Percentiles rank a stretch among this genome's conserved stretches.
Evolutionary conservation across 2,888 invertebrate species (phyloP).

Genomic region (Napeogenes inachia): DNA sequence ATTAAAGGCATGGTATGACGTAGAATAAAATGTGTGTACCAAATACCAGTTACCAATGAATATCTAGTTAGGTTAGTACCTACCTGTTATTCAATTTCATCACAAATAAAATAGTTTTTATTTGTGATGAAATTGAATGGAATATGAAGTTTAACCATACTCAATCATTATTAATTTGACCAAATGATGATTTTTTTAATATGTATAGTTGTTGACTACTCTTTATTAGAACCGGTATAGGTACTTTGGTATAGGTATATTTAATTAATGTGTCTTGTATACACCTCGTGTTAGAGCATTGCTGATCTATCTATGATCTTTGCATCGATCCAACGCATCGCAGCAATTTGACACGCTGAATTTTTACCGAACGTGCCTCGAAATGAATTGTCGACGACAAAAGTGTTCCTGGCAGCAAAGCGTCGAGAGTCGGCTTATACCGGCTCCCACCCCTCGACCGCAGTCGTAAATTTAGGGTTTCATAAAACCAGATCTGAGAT

Average conservation of each 20-base stretch:
- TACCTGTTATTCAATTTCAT: no score
- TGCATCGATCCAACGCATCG: conserved; percentile 51
- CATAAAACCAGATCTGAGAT: conserved; percentile 78
- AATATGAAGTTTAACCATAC: no score
- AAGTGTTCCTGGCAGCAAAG: conserved; percentile 68
- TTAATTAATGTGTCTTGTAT: no score
- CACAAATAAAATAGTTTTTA: no score
- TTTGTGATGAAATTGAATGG: no score
- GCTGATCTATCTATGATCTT: conserved; percentile 35
- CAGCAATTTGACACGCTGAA: conserved; percentile 69
- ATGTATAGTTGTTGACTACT: no score
- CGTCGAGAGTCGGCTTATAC: conserved; percentile 70
- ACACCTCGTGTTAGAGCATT: conserved; percentile 4
- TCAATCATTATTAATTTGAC: no score
- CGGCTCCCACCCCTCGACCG: conserved; percentile 69
- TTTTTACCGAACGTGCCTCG: conserved; percentile 70
- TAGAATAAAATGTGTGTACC: conserved; percentile 15
- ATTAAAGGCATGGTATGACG: conserved; percentile 52
- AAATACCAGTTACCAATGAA: no score
- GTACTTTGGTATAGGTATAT: no score
- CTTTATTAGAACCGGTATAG: no score
- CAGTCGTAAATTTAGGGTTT: conserved; percentile 79
- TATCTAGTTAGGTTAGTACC: no score
- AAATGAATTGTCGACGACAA: conserved; percentile 72
- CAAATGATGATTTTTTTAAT: no score